These are phyloP conservation scores for Astropecten irregularis DNA, from an alignment of 53 echinoderm and acorn worm species.

Conservation along the genomic window DNA sequence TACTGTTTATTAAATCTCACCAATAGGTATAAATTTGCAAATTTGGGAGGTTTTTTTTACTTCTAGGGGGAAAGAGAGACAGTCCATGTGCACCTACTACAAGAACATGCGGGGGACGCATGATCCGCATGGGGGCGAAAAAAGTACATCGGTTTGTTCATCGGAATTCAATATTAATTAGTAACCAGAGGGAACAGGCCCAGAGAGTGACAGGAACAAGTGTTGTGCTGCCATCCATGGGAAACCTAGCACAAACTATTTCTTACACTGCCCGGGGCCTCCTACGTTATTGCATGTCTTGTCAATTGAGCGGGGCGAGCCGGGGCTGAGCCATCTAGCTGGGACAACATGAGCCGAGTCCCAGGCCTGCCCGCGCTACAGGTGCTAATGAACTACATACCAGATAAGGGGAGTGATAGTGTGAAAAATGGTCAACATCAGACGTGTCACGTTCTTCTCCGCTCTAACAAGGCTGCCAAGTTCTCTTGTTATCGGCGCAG, in stretches of 20 bases:
- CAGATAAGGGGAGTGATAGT: slow-evolving; percentile 38
- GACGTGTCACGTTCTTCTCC: slow-evolving; percentile 37
- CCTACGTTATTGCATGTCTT: slow-evolving; percentile 45
- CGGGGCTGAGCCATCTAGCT: background rate
- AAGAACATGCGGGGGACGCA: slow-evolving; percentile 13
- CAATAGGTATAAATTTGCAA: no score
- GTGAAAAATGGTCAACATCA: slow-evolving; percentile 38
- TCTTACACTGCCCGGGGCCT: slow-evolving; percentile 46
- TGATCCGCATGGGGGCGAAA: slow-evolving; percentile 15
- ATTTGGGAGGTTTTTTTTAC: no score
- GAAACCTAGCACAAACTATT: slow-evolving; percentile 44
- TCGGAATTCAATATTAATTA: slow-evolving; percentile 83
- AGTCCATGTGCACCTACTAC: background rate
- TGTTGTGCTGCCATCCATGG: slow-evolving; percentile 55
- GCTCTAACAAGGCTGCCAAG: slow-evolving; percentile 46
- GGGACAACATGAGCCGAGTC: slow-evolving; percentile 33
- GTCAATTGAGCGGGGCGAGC: slow-evolving; percentile 13
- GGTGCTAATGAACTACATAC: slow-evolving; percentile 52
- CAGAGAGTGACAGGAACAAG: slow-evolving; percentile 70
- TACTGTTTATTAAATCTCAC: no score
- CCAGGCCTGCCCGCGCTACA: slow-evolving; percentile 21
- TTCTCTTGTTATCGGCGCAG: background rate
- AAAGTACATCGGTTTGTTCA: slow-evolving; percentile 54
- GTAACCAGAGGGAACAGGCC: slow-evolving; percentile 69
- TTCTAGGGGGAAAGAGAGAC: background rate